Percentiles rank a stretch among this genome's conserved stretches.
These are phyloP conservation scores for Chitala chitala DNA, from an alignment of 2,113 vertebrate genomes.

Conservation along the genomic window DNA sequence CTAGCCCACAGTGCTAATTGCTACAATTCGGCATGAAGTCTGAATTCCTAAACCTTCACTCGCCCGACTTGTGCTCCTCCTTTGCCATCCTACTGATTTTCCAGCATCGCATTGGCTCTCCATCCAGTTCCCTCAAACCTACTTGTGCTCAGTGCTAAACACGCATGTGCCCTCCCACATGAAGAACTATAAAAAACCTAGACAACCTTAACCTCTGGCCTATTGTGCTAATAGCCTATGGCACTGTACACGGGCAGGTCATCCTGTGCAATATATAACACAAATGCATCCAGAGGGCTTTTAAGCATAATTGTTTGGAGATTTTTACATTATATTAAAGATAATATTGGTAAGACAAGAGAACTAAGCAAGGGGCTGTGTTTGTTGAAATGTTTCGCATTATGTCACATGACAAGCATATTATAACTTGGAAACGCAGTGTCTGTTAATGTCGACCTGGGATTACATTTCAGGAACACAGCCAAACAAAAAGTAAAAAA, in stretches of 20 bases:
- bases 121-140: background rate
- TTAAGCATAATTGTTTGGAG: background rate
- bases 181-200: too few relatives aligned
- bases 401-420: slow-evolving; percentile 6
- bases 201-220: too few relatives aligned
- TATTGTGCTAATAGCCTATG: background rate
- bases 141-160: background rate
- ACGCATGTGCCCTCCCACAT: too few relatives aligned
- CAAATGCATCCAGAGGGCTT: slow-evolving; percentile 6
- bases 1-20: slow-evolving; percentile 51
- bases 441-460: background rate
- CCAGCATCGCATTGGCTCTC: too few relatives aligned
- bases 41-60: slow-evolving; percentile 28
- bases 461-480: background rate
- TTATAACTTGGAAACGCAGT: slow-evolving; percentile 6
- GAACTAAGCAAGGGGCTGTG: background rate
- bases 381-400: background rate
- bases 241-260: background rate
- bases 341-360: background rate
- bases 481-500: slow-evolving; percentile 1
- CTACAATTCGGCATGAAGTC: slow-evolving; percentile 52
- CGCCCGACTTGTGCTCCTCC: background rate
- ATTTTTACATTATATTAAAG: background rate
- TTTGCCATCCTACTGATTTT: background rate
- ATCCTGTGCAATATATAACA: background rate